These are phyloP conservation scores for Drepana falcataria DNA, from an alignment of 2,888 invertebrate species.

Conservation along the genomic window DNA sequence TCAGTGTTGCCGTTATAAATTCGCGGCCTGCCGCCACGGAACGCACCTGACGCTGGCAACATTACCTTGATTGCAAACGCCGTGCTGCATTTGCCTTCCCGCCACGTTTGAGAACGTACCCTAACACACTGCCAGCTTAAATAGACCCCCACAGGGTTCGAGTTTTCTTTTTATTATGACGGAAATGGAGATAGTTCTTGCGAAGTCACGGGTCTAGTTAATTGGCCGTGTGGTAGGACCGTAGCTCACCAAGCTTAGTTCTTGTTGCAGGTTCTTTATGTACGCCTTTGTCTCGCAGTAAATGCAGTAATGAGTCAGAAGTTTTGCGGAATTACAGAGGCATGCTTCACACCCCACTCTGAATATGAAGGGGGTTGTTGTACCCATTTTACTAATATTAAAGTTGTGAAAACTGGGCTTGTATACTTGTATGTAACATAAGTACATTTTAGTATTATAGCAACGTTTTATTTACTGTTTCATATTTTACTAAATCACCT, in stretches of 20 bases:
- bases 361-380: slow-evolving; percentile 2
- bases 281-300: slow-evolving; percentile 53
- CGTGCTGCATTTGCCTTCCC: slow-evolving; percentile 47
- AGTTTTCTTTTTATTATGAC: slow-evolving; percentile 4
- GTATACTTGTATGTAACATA: no score
- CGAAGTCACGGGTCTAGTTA: slow-evolving; percentile 13
- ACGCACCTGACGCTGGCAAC: slow-evolving; percentile 66
- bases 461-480: no score
- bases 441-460: no score
- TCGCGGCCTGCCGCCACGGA: slow-evolving; percentile 51
- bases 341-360: slow-evolving; percentile 22
- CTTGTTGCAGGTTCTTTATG: slow-evolving; percentile 36
- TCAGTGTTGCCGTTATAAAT: slow-evolving; percentile 72
- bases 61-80: slow-evolving; percentile 68
- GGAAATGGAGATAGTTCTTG: slow-evolving; percentile 3
- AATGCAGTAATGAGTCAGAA: slow-evolving; percentile 55
- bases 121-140: slow-evolving; percentile 19
- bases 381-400: slow-evolving; percentile 35
- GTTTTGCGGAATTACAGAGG: slow-evolving; percentile 27
- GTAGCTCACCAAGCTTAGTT: slow-evolving; percentile 40
- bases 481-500: no score
- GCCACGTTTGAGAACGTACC: slow-evolving; percentile 32
- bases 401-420: slow-evolving; percentile 28
- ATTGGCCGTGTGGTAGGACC: slow-evolving; percentile 18
- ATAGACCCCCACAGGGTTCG: slow-evolving; percentile 14